Conservation (phyloP, 2,113 vertebrate species). For the Donacobius atricapilla region DNA sequence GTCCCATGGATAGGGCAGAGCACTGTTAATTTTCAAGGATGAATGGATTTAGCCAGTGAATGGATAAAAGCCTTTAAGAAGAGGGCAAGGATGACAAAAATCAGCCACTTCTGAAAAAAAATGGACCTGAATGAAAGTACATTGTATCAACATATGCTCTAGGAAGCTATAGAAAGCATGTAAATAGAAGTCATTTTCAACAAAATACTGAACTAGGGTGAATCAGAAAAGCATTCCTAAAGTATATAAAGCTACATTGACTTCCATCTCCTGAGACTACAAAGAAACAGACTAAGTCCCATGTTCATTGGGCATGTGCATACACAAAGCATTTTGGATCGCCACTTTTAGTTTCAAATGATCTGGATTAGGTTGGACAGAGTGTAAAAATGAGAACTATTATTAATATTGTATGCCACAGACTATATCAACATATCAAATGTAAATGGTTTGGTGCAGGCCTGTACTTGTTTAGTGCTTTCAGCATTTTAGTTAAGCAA, state of each 20-base stretch:
- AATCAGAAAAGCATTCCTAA: background rate
- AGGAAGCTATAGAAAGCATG: background rate
- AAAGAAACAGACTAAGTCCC: background rate
- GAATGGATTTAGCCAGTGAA: background rate
- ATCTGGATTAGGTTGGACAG: background rate
- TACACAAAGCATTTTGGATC: background rate
- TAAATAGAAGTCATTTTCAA: background rate
- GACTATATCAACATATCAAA: background rate
- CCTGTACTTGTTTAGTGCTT: background rate
- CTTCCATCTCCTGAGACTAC: background rate
- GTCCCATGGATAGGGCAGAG: background rate
- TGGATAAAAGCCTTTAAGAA: background rate
- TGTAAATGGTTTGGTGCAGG: background rate
- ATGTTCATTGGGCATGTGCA: background rate
- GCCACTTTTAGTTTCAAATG: background rate
- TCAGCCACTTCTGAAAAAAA: background rate
- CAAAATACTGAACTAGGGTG: background rate
- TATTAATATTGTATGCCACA: background rate
- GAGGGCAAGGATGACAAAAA: background rate
- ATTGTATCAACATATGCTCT: background rate
- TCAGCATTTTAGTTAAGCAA: background rate
- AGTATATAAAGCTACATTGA: background rate
- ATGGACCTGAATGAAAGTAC: background rate
- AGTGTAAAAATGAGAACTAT: background rate
- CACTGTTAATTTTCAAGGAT: background rate